Percentiles rank a stretch among this genome's conserved stretches.
These are phyloP conservation scores for Phacellophora camtschatica DNA, from an alignment of 30 jellyfish, hydroid and myxozoan genomes.

Conservation along the genomic window DNA sequence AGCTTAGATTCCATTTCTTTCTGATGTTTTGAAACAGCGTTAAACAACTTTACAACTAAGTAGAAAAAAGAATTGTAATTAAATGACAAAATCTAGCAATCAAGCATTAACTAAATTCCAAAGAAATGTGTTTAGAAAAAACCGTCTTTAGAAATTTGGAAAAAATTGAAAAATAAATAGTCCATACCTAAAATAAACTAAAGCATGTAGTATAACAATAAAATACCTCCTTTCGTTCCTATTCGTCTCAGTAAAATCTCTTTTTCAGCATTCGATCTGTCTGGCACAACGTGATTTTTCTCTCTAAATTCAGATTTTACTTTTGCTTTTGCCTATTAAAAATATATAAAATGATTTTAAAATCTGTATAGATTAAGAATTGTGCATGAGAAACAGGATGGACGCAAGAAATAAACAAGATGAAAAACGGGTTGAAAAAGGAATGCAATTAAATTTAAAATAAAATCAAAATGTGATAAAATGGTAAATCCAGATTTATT, in stretches of 20 bases:
- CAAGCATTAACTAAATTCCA: neutral
- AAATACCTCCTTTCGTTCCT: slow-evolving; percentile 94
- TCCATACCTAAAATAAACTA: no score
- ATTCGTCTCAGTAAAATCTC: slow-evolving; percentile 71
- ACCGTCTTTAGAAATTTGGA: no score
- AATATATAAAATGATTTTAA: neutral
- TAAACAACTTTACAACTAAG: slow-evolving; percentile 89
- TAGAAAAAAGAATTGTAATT: neutral
- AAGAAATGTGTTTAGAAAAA: no score
- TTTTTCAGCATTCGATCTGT: slow-evolving; percentile 84
- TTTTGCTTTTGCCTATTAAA: slow-evolving; percentile 53
- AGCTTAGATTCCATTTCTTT: slow-evolving; percentile 70
- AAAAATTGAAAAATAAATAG: no score
- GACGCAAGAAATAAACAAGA: no score
- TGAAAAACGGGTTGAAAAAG: no score
- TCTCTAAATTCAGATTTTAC: slow-evolving; percentile 51
- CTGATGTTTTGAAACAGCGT: slow-evolving; percentile 97
- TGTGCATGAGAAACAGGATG: no score
- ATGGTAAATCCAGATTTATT: no score
- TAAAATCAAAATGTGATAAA: no score
- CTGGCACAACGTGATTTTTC: slow-evolving; percentile 90
- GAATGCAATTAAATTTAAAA: no score
- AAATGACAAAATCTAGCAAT: neutral
- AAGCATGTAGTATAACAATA: no score
- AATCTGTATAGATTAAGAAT: no score